Base-by-base conservation (phyloP, 2,888 invertebrate species). In the Ametastegia equiseti region DNA sequence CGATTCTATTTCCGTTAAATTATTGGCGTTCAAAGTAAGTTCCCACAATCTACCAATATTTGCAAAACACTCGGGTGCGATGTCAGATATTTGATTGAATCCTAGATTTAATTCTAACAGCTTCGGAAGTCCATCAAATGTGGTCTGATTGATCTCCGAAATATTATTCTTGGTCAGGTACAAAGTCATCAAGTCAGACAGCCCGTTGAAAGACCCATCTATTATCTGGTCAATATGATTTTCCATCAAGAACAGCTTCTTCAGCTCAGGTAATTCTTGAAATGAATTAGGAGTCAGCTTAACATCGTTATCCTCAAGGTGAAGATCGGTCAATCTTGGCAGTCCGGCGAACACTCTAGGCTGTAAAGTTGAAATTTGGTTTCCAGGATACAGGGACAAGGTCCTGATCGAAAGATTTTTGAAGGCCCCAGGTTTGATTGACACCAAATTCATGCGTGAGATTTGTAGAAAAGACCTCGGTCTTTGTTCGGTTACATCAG, bases 1-100 rank as follows among this genome's bases (percentile, higher is more conserved):
- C 80, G 88, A 89, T 60, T 87, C 86, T 63, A 92, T 86, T 80
- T 86, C 86, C 45, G 85, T 88, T 83, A 92, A 85, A 77, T 86
- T 89, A 86, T 92, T 92, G 82, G 90, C 87, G 82, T 90, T 92
- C 81, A 92, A 84, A 84, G 92, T 91, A 9, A 92, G 87, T 67
- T 87, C 89, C 81, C 88, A 87, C 77, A 86, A 9, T 7, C 89
- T 89, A 11, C 84, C 84, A 81, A 92, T 85, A 80, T 88, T 88
- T 2, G 84, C 80, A 85, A 92, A 92, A 7, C 91, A 89, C 3
- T 89, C 88, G 23, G 90, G 87, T 54, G 89, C 89, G 3, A 92
- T 88, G 79, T 88, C 89, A 1, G 84, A 42, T 69, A 92, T 91
- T 36, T 86, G 84, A 81, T 92, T 92, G 78, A 91, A 85, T 83